phyloP scores from a whole-genome alignment of 2,113 vertebrate species.

The Notiomystis cincta region DNA sequence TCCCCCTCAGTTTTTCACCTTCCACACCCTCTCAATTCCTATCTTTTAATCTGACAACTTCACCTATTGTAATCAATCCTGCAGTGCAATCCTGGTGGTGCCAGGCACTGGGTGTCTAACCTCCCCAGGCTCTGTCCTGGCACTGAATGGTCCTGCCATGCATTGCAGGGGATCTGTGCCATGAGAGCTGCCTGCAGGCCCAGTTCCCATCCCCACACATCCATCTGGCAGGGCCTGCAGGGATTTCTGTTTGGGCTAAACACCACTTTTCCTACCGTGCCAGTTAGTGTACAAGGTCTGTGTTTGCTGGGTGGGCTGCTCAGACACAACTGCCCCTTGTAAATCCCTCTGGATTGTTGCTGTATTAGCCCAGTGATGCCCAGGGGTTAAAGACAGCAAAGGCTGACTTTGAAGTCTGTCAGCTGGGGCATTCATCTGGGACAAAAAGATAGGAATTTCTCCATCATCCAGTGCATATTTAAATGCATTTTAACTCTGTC shows the following conservation, averaged over 20 bases:
- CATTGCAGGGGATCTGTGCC: background rate
- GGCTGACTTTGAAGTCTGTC: background rate
- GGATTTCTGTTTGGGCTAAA: background rate
- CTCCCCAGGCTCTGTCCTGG: background rate
- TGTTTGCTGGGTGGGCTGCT: accelerated
- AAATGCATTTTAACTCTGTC: background rate
- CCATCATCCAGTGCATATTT: background rate
- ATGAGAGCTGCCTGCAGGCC: accelerated
- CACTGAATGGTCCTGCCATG: background rate
- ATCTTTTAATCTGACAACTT: background rate
- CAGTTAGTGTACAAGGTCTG: no score
- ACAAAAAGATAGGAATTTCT: background rate
- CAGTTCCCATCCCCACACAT: background rate
- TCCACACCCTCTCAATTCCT: background rate
- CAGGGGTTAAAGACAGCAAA: background rate
- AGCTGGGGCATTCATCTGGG: background rate
- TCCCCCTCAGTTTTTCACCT: background rate
- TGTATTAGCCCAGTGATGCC: no score
- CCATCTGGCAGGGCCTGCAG: accelerated
- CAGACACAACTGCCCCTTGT: background rate
- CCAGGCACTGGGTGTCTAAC: background rate
- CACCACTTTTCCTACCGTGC: background rate
- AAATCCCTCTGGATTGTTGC: background rate
- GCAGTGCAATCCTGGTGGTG: background rate
- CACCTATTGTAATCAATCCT: background rate